Evolutionary conservation across 2,113 vertebrate species (phyloP), one percentile per base, ranked within the genome.

Genomic region (Etheostoma spectabile): DNA sequence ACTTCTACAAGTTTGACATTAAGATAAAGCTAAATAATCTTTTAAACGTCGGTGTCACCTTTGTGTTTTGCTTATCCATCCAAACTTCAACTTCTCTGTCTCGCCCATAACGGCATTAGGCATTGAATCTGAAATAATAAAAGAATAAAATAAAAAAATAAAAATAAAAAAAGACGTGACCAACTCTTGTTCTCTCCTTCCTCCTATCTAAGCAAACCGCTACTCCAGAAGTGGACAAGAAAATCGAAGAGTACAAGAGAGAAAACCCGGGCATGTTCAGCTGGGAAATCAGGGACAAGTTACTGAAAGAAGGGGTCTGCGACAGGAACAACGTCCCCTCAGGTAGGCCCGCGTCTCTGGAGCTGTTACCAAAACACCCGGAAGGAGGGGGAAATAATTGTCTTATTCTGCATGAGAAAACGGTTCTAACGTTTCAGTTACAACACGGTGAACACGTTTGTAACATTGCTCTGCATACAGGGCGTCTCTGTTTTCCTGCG

Each of bases 181-280:
- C 3, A 22, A 64, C 18, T 24, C 2, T 21, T 61, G 19, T 53
- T n/a, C 12, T 72, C 1, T 65, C 3, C 8, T 38, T 61, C 19
- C 15, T 71, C 7, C 24, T 13, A 8, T 21, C 19, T 35, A 53
- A 99, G 98, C 98, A 99, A 96, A 97, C 96, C 91, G 96, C 97
- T 74, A 95, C 96, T 80, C 97, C 97, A 73, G 98, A 99, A 7
- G 94, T 99, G 77, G 98, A 99, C 90, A 99, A 98, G 96, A 99
- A 98, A 94, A 99, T 99, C 63, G 98, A 99, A 87, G 98, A 99
- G 62, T 99, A 98, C 93, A 99, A 99, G 91, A 90, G 96, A 85
- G 97, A 99, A 70, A 99, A 97, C 86, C 96, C 98, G 0, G 97
- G 98, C 18, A 99, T 99, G 97, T 99, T 99, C 95, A 99, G 98